phyloP scores from a whole-genome alignment of 2,797 vertebrate species.

The Cyclopterus lumpus region DNA sequence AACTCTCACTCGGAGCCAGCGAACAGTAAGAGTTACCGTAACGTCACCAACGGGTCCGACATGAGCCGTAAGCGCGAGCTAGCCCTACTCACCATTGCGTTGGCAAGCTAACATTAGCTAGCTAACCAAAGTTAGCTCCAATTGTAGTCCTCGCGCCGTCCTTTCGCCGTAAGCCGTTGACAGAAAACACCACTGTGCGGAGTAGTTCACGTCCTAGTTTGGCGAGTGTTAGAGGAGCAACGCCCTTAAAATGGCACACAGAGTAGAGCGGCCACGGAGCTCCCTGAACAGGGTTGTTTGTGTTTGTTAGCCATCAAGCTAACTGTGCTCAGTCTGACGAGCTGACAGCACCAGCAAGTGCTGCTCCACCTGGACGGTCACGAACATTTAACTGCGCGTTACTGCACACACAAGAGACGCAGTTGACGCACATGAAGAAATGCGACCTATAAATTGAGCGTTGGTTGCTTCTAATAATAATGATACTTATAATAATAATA shows the following conservation, averaged over 20 bases:
- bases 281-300: slow-evolving; percentile 5
- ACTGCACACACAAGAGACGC: slow-evolving; percentile 53
- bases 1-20: neutral
- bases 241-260: neutral
- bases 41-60: slow-evolving; percentile 43
- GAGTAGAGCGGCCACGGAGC: neutral
- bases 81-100: slow-evolving; percentile 73
- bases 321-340: slow-evolving; percentile 54
- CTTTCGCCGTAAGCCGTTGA: neutral
- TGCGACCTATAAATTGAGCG: neutral
- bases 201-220: neutral
- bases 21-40: slow-evolving; percentile 32
- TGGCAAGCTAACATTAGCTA: slow-evolving; percentile 73
- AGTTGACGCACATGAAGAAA: slow-evolving; percentile 48
- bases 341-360: slow-evolving; percentile 51
- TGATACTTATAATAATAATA: neutral
- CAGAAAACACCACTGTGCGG: slow-evolving; percentile 18
- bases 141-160: slow-evolving; percentile 41
- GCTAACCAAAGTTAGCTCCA: slow-evolving; percentile 75
- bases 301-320: slow-evolving; percentile 54
- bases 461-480: too few species aligned
- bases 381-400: slow-evolving; percentile 61
- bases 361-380: slow-evolving; percentile 53
- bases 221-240: neutral
- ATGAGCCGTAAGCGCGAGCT: slow-evolving; percentile 51